These are phyloP conservation scores for Cliona cf. orientalis DNA, from an alignment of 37 sponge, comb jelly and placozoan species.

Conservation along the genomic window DNA sequence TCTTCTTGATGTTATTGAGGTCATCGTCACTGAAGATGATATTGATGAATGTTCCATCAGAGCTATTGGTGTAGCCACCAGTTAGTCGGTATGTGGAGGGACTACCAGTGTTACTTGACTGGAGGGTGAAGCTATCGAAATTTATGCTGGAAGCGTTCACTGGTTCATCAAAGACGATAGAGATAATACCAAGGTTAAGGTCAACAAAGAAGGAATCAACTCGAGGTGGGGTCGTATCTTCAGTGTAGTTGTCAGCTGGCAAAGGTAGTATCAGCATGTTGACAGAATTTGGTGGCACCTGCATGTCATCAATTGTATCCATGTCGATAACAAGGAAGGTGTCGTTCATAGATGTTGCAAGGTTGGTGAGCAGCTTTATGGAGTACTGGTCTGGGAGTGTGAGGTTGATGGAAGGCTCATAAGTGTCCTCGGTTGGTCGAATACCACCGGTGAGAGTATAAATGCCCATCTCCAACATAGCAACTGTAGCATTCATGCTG, in stretches of 20 bases:
- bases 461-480: background rate
- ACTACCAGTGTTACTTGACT: background rate
- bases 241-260: slow-evolving; percentile 42
- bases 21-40: slow-evolving; percentile 64
- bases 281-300: background rate
- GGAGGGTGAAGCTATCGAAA: slow-evolving; percentile 51
- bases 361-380: slow-evolving; percentile 66
- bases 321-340: slow-evolving; percentile 76
- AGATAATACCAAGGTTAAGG: slow-evolving; percentile 65
- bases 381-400: slow-evolving; percentile 52
- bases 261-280: background rate
- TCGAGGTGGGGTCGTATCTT: slow-evolving; percentile 77
- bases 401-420: slow-evolving; percentile 44
- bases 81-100: slow-evolving; percentile 50
- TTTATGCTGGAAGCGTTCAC: slow-evolving; percentile 63
- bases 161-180: slow-evolving; percentile 84
- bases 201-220: slow-evolving; percentile 54
- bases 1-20: slow-evolving; percentile 82
- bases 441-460: slow-evolving; percentile 49
- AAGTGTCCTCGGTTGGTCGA: slow-evolving; percentile 39
- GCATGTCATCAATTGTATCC: slow-evolving; percentile 38
- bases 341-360: slow-evolving; percentile 62
- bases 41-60: slow-evolving; percentile 60
- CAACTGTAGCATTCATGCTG: slow-evolving; percentile 9
- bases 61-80: slow-evolving; percentile 62